Evolutionary conservation across 2,113 vertebrate species (phyloP), one percentile per base, ranked within the genome.

Genomic region (Erinaceus europaeus): DNA sequence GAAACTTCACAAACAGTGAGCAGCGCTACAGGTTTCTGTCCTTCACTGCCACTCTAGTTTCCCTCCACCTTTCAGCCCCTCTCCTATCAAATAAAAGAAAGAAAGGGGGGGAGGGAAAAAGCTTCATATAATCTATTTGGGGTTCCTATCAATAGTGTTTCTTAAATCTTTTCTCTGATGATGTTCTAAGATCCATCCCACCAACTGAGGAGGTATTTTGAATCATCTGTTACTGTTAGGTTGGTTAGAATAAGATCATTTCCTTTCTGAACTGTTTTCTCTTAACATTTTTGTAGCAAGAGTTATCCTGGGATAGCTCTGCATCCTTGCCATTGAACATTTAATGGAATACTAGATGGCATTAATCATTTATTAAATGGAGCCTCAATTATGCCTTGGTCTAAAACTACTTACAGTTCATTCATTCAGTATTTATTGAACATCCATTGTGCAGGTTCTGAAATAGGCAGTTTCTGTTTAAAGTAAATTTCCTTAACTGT

Each of bases 391-490:
- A 13, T 38, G 10, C 36, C 9, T 76, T 79, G 32, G 17, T 76
- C 55, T 80, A 44, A 81, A 86, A 68, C 61, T 55, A 67, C 29
- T 27, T 48, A 3, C 42, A 6, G 8, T 83, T 90, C 5, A 25
- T 67, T 65, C 83, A 68, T 34, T 25, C 2, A 69, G 17, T 29
- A 23, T 81, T 89, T 59, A n/a, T 61, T 32, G 27, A 68, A 36
- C 6, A 9, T 29, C 48, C 42, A 0, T 27, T 61, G 2, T 86
- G 5, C 27, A 17, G 48, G 57, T 32, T 12, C 64, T 64, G 38
- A 74, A 80, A 46, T 17, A 75, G 42, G 57, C 44, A 32, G 15
- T n/a, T 82, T 94, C 69, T 77, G 10, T 76, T 71, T 81, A 81
- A 91, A 78, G 40, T 48, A 32, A 17, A 9, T 21, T 53, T 77